A percentile compares a stretch with the other conserved stretches of the same genome.
These are phyloP conservation scores for Uropsilus gracilis DNA, from an alignment of 2,113 vertebrate genomes.

Conservation along the genomic window DNA sequence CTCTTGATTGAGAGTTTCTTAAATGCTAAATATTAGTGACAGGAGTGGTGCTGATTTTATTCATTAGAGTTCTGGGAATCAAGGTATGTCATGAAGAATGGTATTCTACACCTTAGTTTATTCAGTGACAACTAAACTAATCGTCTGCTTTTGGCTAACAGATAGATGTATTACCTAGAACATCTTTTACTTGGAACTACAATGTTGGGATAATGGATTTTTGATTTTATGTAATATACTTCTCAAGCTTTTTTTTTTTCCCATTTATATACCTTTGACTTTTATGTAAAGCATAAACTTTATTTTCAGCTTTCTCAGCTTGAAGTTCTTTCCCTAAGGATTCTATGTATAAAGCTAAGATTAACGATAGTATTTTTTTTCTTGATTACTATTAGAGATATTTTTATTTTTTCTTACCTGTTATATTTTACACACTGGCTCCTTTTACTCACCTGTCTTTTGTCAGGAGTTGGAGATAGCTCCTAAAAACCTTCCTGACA, in stretches of 20 bases:
- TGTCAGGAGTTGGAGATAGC: not conserved
- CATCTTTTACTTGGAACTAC: not conserved
- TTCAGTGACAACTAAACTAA: slow-evolving; percentile 34
- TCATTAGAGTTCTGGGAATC: slow-evolving; percentile 19
- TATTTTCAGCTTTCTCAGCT: not conserved
- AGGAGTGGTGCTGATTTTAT: slow-evolving; percentile 7
- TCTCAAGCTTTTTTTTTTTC: not conserved
- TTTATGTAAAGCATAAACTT: not conserved
- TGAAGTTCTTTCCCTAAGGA: not conserved
- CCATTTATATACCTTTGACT: not conserved
- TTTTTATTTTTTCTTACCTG: not conserved
- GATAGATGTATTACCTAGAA: slow-evolving; percentile 5
- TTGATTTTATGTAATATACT: slow-evolving; percentile 23
- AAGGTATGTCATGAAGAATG: slow-evolving; percentile 21
- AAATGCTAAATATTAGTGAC: slow-evolving; percentile 48
- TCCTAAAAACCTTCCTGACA: slow-evolving; percentile 9
- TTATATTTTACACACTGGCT: not conserved
- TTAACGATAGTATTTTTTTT: not conserved
- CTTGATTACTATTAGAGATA: not conserved
- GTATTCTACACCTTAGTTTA: slow-evolving; percentile 3
- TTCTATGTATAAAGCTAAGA: not conserved
- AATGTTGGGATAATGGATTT: not conserved
- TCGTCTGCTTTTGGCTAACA: slow-evolving; percentile 17
- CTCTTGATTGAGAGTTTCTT: slow-evolving; percentile 47
- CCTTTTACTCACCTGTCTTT: slow-evolving; percentile 24